phyloP scores from a whole-genome alignment of 2,797 vertebrate species.

The Fundulus diaphanus region DNA sequence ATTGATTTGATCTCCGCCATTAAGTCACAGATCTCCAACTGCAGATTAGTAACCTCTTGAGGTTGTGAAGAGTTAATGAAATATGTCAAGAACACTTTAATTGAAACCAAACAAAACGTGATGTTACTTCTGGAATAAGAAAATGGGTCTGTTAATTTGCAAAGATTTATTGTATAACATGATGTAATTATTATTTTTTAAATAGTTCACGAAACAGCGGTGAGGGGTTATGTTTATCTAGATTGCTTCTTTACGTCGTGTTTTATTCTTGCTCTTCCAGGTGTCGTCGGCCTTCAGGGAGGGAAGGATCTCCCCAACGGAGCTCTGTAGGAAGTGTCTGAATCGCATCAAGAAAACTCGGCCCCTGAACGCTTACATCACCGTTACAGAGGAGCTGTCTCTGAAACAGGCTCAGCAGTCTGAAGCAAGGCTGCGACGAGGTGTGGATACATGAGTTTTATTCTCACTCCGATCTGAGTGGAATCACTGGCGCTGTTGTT shows the following conservation, averaged over 20 bases:
- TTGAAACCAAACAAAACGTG: not conserved
- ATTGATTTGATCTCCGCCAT: too few species aligned
- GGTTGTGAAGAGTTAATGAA: not conserved
- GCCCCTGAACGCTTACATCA: constrained; percentile 92
- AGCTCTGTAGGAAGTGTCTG: constrained; percentile 90
- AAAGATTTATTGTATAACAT: not conserved
- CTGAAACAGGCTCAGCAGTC: constrained; percentile 90
- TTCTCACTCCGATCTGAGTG: not conserved
- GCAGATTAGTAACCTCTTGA: not conserved
- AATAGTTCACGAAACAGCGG: not conserved
- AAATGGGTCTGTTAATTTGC: not conserved
- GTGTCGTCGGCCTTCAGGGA: constrained; percentile 86
- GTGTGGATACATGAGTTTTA: constrained; percentile 58
- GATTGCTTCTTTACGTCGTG: not conserved
- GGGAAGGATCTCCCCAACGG: constrained; percentile 84
- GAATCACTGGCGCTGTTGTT: not conserved
- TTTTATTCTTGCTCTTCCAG: constrained; percentile 65
- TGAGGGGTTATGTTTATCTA: not conserved
- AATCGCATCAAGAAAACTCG: constrained; percentile 85
- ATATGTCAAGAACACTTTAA: not conserved
- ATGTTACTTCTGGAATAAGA: not conserved
- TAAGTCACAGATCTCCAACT: not conserved
- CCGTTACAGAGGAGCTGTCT: constrained; percentile 87
- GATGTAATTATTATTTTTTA: not conserved
- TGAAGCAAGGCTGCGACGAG: constrained; percentile 83